These are phyloP conservation scores for Montipora sp. DNA, from an alignment of 64 coral and sea anemone species.

Conservation along the genomic window DNA sequence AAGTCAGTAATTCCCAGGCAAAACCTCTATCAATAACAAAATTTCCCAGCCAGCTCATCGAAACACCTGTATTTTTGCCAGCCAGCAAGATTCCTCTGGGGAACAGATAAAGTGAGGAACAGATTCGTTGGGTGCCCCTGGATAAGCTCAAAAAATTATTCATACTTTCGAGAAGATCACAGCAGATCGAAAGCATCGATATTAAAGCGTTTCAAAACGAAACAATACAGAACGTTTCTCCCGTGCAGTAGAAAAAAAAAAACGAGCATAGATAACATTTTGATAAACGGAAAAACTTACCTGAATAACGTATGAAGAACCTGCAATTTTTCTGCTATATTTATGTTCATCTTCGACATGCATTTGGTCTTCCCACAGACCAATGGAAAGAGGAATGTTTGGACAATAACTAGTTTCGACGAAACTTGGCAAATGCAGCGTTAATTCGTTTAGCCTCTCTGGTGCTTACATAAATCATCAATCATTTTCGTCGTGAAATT, in stretches of 20 bases:
- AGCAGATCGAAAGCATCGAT: background rate
- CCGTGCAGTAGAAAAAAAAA: too few relatives aligned
- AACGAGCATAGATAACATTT: background rate
- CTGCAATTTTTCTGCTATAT: slow-evolving; percentile 79
- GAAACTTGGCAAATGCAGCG: background rate
- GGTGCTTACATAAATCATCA: background rate
- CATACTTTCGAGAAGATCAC: background rate
- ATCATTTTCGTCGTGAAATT: slow-evolving; percentile 3
- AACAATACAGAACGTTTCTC: background rate
- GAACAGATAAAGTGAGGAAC: too few relatives aligned
- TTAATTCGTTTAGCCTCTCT: slow-evolving; percentile 2
- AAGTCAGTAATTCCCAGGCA: too few relatives aligned
- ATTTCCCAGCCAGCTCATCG: too few relatives aligned
- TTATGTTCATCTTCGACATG: slow-evolving; percentile 58
- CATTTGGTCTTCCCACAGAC: background rate
- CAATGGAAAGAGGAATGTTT: background rate
- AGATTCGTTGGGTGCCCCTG: too few relatives aligned
- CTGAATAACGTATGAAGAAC: slow-evolving; percentile 87
- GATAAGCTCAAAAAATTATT: background rate
- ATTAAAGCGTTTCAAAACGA: background rate
- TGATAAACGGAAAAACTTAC: slow-evolving; percentile 43
- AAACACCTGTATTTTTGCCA: too few relatives aligned
- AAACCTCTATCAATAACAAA: too few relatives aligned
- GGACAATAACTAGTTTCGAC: background rate
- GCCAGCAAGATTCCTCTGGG: too few relatives aligned